phyloP scores from a whole-genome alignment of 2,113 vertebrate genomes.

The Pongo abelii region DNA sequence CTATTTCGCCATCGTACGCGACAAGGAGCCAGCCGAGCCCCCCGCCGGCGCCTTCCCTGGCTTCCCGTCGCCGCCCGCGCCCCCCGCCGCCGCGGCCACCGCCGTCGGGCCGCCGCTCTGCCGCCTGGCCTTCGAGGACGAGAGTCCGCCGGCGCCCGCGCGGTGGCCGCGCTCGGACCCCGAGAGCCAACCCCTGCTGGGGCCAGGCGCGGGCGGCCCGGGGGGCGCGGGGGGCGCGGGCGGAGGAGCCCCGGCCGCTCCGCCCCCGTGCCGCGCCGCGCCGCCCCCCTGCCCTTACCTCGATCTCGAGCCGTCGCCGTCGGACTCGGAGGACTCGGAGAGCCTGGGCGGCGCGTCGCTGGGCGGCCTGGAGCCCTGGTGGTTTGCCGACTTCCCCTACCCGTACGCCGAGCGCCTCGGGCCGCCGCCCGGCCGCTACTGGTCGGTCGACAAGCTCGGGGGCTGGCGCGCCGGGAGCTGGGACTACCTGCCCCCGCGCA shows the following conservation, averaged over 20 bases:
- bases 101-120: constrained; percentile 81
- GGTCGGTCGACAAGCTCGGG: constrained; percentile 94
- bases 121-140: constrained; percentile 86
- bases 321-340: constrained; percentile 88
- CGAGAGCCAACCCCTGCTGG: constrained; percentile 77
- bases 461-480: constrained; percentile 88
- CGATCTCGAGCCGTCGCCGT: constrained; percentile 84
- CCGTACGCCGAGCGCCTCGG: constrained; percentile 90
- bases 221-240: constrained; percentile 14
- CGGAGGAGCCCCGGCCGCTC: constrained; percentile 73
- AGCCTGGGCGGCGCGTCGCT: constrained; percentile 81
- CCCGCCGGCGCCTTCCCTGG: constrained; percentile 82
- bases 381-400: constrained; percentile 88
- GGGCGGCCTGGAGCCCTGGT: constrained; percentile 84
- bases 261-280: constrained; percentile 85
- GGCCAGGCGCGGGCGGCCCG: constrained; percentile 37
- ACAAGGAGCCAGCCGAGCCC: constrained; percentile 85
- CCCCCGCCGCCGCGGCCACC: constrained; percentile 82
- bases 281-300: constrained; percentile 87
- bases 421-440: constrained; percentile 89
- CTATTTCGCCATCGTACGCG: constrained; percentile 86
- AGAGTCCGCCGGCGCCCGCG: constrained; percentile 75
- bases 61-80: constrained; percentile 80
- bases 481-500: constrained; percentile 85
- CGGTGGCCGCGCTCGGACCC: constrained; percentile 77